A percentile compares a stretch with the other conserved stretches of the same genome.
These are phyloP conservation scores for Eulemur macaco DNA, from an alignment of 2,113 vertebrate species.

Conservation along the genomic window DNA sequence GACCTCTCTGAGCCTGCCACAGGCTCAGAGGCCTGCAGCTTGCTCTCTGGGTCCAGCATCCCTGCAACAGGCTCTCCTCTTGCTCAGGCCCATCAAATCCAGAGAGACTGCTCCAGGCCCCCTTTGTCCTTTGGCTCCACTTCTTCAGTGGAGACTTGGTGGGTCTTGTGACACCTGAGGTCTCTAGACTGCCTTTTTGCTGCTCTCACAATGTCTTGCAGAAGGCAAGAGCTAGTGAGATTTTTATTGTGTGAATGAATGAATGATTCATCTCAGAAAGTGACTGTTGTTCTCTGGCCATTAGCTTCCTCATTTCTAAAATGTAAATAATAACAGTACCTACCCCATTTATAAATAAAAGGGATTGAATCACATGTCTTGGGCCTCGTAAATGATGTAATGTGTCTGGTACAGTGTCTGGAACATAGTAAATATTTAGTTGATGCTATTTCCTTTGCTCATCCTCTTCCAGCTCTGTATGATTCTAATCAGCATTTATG, in stretches of 20 bases:
- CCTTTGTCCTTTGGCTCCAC: neutral
- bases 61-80: neutral
- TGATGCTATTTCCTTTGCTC: slow-evolving; percentile 51
- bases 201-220: neutral
- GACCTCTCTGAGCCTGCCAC: neutral
- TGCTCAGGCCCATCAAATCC: neutral
- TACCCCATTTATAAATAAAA: slow-evolving; percentile 57
- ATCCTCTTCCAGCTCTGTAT: neutral
- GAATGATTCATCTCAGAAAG: slow-evolving; percentile 13
- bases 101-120: neutral
- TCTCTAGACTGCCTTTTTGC: neutral
- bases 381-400: slow-evolving; percentile 26
- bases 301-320: slow-evolving; percentile 40
- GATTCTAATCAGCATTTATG: neutral
- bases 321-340: neutral
- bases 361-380: slow-evolving; percentile 19
- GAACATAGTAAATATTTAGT: slow-evolving; percentile 69
- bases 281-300: neutral
- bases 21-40: neutral
- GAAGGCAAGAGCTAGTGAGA: neutral
- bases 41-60: neutral
- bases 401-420: slow-evolving; percentile 50
- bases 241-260: slow-evolving; percentile 17
- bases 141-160: neutral
- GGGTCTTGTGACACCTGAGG: neutral